Evolutionary conservation across 2,888 invertebrate genomes (phyloP).

Genomic region (Xiphydria camelus): DNA sequence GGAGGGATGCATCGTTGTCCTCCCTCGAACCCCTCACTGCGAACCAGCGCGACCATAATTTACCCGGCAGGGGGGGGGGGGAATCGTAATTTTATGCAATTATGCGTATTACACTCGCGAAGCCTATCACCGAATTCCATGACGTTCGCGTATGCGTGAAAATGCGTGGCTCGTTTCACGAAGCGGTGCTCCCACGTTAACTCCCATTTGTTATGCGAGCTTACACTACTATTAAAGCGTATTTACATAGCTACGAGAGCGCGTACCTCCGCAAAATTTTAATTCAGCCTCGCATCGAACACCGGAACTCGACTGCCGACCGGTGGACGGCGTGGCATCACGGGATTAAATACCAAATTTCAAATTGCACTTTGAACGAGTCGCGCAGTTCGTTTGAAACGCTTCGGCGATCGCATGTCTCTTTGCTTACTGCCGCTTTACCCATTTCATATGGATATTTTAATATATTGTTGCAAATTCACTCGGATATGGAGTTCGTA

Average conservation of each 20-base stretch:
- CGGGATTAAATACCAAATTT: too few species aligned
- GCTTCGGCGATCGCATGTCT: too few species aligned
- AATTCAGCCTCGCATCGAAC: constrained; percentile 36
- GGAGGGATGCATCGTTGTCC: too few species aligned
- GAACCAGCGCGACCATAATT: constrained; percentile 22
- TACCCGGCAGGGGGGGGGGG: constrained; percentile 11
- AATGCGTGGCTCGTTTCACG: constrained; percentile 39
- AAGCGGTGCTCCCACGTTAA: constrained; percentile 38
- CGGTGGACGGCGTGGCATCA: too few species aligned
- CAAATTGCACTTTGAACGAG: too few species aligned
- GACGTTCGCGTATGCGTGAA: too few species aligned
- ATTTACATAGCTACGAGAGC: constrained; percentile 45
- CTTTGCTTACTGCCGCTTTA: too few species aligned
- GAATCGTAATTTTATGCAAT: constrained; percentile 50
- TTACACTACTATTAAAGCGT: constrained; percentile 53
- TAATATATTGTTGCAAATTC: too few species aligned
- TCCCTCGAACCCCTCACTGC: constrained; percentile 4
- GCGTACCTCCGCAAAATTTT: constrained; percentile 42
- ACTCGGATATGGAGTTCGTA: too few species aligned
- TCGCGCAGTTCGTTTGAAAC: too few species aligned
- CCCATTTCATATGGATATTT: too few species aligned
- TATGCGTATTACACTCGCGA: constrained; percentile 44
- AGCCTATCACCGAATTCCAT: constrained; percentile 17
- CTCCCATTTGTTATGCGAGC: constrained; percentile 44
- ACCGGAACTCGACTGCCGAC: too few species aligned